Base-by-base conservation (phyloP, 2,113 vertebrate genomes). In the Centropristis striata region DNA sequence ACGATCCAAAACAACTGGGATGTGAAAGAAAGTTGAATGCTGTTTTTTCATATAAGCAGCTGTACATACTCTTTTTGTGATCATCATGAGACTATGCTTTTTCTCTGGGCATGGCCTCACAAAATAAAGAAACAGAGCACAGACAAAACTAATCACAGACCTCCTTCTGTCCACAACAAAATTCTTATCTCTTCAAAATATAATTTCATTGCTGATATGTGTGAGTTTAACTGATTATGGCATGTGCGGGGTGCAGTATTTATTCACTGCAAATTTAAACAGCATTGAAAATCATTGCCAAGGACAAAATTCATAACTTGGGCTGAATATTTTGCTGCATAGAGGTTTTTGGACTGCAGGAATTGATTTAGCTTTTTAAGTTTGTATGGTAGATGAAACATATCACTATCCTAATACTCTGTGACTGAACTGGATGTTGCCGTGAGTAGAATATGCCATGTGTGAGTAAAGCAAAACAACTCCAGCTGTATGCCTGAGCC, bases 191-290 rank as follows among this genome's bases (percentile, higher is more conserved):
- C 28, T 70, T 63, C 15, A 59, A 59, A 20, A 42, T 27, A 23
- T 25, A 28, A 67, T 42, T 68, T 61, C 44, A 27, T 63, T 13
- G 20, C 25, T 15, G 15, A 8, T 39, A n/a, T 51, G 63, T 51
- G 72, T 44, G 58, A 80, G 68, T 46, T 28, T 44, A 47, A 74
- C 37, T 14, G 18, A 46, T 65, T 4, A 23, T 39, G 46, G 53
- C 51, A 25, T 68, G 20, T 6, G 20, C 4, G 4, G 37, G 42
- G 27, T 27, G 13, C 44, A 70, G 50, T n/a, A 67, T 70, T 80
- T 85, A 77, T 71, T 80, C 84, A 61, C n/a, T 63, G 78, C 41
- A 73, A 75, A 75, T 89, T 72, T 78, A 81, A 72, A 72, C 71
- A 65, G 77, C 9, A 65, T 23, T 41, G 14, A 73, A 77, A 69